Evolutionary conservation across 2,888 invertebrate genomes (phyloP), one percentile per base, ranked within the genome.

Genomic region (Stenodera caucasica): DNA sequence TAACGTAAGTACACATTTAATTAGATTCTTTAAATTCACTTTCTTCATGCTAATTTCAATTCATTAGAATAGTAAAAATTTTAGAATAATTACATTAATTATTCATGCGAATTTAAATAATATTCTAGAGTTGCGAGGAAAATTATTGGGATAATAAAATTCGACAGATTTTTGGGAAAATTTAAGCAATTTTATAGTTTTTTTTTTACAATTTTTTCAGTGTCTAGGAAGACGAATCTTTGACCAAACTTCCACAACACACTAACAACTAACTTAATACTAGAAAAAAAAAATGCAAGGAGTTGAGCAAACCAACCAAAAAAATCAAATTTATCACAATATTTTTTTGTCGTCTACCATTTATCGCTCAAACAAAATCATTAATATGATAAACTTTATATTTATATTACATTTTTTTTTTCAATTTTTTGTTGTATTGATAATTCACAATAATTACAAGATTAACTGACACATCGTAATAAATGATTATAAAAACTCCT

Each of bases 191-290:
- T 63, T 63, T 63, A 49, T 55, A 57, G n/a, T 59, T 61, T 69
- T 62, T 67, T 69, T 67, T 73, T 72, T 66, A 68, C 58, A 64
- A 74, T 77, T 77, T 77, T 77, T 77, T 76, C 72, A 68, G 77
- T 77, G 77, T 77, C 73, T 67, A 77, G 79, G 79, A 79, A 79
- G 78, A 75, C 75, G 74, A 72, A 64, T 72, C 67, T 65, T 67
- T 70, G 67, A 65, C 68, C 71, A 73, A 70, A 74, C 72, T 75
- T 74, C 74, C 74, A 72, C 69, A 75, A 74, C 74, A 75, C 74
- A 70, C 68, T 70, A 75, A 64, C 73, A 72, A 69, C 71, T 75
- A 76, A 69, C 67, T 70, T 70, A 71, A 66, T 66, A 62, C 70
- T 64, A 66, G 52, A 35, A 60, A 45, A 60, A 33, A n/a, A 71